Percentiles rank a stretch among this genome's conserved stretches.
phyloP scores from a whole-genome alignment of 2,797 vertebrate genomes.

The Florisuga fusca region DNA sequence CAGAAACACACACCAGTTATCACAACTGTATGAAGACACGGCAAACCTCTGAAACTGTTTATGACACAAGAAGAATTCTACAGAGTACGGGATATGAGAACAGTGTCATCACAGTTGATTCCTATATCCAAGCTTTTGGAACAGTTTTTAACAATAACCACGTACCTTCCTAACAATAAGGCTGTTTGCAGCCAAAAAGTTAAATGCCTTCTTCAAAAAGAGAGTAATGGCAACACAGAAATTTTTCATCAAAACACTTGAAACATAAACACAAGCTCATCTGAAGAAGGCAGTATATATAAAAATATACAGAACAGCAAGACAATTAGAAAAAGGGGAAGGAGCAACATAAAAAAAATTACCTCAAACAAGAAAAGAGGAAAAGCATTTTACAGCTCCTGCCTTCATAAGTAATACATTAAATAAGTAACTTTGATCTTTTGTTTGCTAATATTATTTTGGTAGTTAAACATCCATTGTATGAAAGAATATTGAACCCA shows the following conservation, averaged over 20 bases:
- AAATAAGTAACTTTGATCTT: neutral
- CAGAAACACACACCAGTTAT: neutral
- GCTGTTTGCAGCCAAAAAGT: neutral
- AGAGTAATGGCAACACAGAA: neutral
- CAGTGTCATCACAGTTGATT: neutral
- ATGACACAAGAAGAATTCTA: neutral
- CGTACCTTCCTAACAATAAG: neutral
- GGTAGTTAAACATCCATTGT: neutral
- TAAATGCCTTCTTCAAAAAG: neutral
- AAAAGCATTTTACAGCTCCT: neutral
- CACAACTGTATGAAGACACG: neutral
- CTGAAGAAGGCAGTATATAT: neutral
- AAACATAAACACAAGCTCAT: neutral
- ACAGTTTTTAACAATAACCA: constrained; percentile 31
- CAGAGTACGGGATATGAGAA: neutral
- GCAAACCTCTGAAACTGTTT: neutral
- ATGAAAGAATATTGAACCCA: neutral
- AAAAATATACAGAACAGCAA: constrained; percentile 30
- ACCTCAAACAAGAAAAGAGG: neutral
- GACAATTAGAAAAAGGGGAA: neutral
- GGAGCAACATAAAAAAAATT: neutral
- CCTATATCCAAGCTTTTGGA: neutral
- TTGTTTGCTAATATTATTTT: constrained; percentile 13
- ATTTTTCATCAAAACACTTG: neutral
- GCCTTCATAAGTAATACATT: constrained; percentile 3